Base-by-base conservation (phyloP, 2,888 invertebrate genomes). In the Leucoma salicis region DNA sequence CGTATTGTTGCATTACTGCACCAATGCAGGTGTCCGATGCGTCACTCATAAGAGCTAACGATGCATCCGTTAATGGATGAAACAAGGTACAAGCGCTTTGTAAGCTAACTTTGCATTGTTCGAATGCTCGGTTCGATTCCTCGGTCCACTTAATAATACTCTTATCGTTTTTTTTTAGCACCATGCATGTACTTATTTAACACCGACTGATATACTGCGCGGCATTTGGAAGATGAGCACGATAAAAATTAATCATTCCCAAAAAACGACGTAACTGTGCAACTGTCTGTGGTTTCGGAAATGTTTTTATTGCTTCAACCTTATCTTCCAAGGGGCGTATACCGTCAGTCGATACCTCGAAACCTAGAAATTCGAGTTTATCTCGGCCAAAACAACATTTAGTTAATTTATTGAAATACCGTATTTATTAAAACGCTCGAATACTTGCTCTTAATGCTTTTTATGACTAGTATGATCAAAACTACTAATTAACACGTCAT, bases 21-120 rank as follows among this genome's bases (percentile, higher is more conserved):
- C 40, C 40, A 1, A 34, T 21, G 14, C 45, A 35, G 7, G 39
- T 28, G 13, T 38, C 31, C 2, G 39, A 42, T 1, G 42, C 42
- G 32, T 49, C 37, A 8, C 35, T 28, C 48, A 41, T 48, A 5
- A 41, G 8, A 0, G 45, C 35, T 16, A 49, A 25, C 1, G 38
- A 11, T 1, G 14, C 28, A 2, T 36, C 18, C 1, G 8, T n/a
- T 1, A 32, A 12, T 18, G 45, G 42, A 16, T 42, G 31, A 0
- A 18, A 45, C 13, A 49, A 25, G 6, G 32, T 25, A 5, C 31
- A 28, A 4, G 36, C 32, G 5, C 24, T 10, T 31, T 39, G 14
- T 31, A 42, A 24, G 14, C 27, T 16, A 3, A 8, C 13, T 18
- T 42, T 45, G 14, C 39, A 44, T 10, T 48, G 15, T 2, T 31